Base-by-base conservation (phyloP, 2,888 invertebrate genomes). In the Heliconius cydno region DNA sequence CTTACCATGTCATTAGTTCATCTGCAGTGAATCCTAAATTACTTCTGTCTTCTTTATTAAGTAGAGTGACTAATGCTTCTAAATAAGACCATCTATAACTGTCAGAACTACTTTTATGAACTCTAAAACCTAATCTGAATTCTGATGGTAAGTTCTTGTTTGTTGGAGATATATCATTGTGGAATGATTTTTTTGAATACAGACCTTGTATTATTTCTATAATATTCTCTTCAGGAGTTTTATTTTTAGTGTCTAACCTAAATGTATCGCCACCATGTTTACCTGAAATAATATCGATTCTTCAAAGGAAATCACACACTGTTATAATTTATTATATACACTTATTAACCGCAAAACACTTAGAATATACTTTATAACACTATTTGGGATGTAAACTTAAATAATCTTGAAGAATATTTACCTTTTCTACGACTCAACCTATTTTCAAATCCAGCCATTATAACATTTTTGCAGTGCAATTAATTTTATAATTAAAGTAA, bases 21-120 rank as follows among this genome's bases (percentile, higher is more conserved):
- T 98, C 97, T 82, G 96, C 95, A 84, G 96, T 96, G 89, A 97
- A 97, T 73, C 97, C 97, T 86, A 97, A 95, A 85, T 96, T 95
- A 83, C 91, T 92, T 86, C 96, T 95, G 85, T 97, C 96, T 88
- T 96, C 95, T 89, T 96, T 96, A 87, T 95, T 94, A 84, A 97
- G 94, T 84, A 98, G 96, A 88, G 98, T 98, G 79, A 98, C 98
- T 92, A 98, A 97, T 82, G 97, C 97, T 96, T 98, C 99, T 87
- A 99, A 96, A 91, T 98, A 98, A 84, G 97, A 97, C 85, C 98
- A 95, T 90, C 97, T 97, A 89, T 97, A 97, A 82, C 96, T 96
- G 91, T 98, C 98, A 81, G 97, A 96, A 81, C 97, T 95, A 88
- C 95, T 96, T 87, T 96, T 96, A 84, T 96, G 96, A 88, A 96